A percentile compares a stretch with the other conserved stretches of the same genome.
These are phyloP conservation scores for Macquaria ambigua DNA, from an alignment of 2,113 vertebrate genomes.

Conservation along the genomic window DNA sequence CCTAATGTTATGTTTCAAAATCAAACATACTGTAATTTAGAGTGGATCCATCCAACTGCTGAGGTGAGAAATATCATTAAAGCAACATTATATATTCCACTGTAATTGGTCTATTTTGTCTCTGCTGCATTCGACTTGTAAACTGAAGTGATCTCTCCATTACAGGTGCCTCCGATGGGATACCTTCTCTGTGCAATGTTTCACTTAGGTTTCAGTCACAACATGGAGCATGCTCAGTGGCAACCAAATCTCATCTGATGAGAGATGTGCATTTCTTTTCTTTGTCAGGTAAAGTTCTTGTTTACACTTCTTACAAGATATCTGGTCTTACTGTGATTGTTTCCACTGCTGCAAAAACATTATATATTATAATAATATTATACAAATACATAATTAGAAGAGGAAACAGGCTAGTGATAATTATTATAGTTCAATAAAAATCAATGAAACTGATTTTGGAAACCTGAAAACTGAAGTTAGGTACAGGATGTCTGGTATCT, in stretches of 20 bases:
- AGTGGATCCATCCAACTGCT: background rate
- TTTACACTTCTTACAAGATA: background rate
- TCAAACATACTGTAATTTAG: background rate
- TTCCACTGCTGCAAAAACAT: background rate
- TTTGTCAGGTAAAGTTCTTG: background rate
- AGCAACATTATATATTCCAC: background rate
- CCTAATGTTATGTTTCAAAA: background rate
- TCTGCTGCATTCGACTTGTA: background rate
- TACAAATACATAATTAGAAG: background rate
- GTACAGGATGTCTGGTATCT: background rate
- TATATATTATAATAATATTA: no score
- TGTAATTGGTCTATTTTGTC: background rate
- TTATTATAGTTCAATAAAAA: background rate
- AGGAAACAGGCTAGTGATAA: background rate
- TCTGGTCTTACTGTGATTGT: background rate
- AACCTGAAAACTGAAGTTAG: background rate
- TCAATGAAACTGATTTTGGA: background rate
- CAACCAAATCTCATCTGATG: background rate
- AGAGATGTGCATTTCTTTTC: background rate
- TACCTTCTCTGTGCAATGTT: background rate
- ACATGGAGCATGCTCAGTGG: background rate
- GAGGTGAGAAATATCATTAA: background rate
- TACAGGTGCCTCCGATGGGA: background rate
- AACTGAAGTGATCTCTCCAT: background rate
- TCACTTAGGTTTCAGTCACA: background rate